A percentile compares a stretch with the other conserved stretches of the same genome.
Evolutionary conservation across 2,888 invertebrate genomes (phyloP).

Genomic region (Noctua fimbriata): DNA sequence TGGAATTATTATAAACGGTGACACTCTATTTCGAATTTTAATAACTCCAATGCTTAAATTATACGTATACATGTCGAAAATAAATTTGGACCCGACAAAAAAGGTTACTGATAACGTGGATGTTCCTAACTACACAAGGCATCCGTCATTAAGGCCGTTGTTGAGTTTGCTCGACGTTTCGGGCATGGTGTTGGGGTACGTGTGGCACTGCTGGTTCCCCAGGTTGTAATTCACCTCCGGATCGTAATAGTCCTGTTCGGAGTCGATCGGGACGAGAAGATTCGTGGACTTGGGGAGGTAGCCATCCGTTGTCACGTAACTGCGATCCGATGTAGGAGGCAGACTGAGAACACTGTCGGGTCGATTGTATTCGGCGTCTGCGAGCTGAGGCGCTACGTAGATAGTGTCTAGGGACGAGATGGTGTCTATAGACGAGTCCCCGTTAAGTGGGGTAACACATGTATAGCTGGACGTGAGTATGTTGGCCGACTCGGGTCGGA

Average conservation of each 20-base stretch:
- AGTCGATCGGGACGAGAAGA: constrained; percentile 89
- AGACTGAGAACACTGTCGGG: constrained; percentile 87
- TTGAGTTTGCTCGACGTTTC: constrained; percentile 88
- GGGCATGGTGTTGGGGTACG: constrained; percentile 84
- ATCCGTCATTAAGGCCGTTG: constrained; percentile 91
- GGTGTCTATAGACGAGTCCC: constrained; percentile 84
- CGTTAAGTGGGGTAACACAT: constrained; percentile 83
- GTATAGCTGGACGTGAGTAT: constrained; percentile 88
- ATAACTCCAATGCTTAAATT: constrained; percentile 81
- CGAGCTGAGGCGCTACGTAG: constrained; percentile 82
- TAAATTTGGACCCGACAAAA: constrained; percentile 86
- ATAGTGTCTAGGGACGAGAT: constrained; percentile 84
- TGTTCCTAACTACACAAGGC: constrained; percentile 89
- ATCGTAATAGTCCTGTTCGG: constrained; percentile 89
- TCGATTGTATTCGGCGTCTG: constrained; percentile 84
- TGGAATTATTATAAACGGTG: constrained; percentile 76
- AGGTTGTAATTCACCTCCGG: constrained; percentile 89
- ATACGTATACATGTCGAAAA: constrained; percentile 87
- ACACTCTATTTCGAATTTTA: constrained; percentile 86
- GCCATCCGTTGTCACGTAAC: constrained; percentile 84
- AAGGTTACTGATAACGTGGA: constrained; percentile 64
- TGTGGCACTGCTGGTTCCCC: constrained; percentile 89
- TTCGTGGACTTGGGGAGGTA: constrained; percentile 86
- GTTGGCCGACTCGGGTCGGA: constrained; percentile 89
- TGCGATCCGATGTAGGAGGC: constrained; percentile 79